Evolutionary conservation across 2,113 vertebrate genomes (phyloP), one percentile per base, ranked within the genome.

Genomic region (Dicerorhinus sumatrensis): DNA sequence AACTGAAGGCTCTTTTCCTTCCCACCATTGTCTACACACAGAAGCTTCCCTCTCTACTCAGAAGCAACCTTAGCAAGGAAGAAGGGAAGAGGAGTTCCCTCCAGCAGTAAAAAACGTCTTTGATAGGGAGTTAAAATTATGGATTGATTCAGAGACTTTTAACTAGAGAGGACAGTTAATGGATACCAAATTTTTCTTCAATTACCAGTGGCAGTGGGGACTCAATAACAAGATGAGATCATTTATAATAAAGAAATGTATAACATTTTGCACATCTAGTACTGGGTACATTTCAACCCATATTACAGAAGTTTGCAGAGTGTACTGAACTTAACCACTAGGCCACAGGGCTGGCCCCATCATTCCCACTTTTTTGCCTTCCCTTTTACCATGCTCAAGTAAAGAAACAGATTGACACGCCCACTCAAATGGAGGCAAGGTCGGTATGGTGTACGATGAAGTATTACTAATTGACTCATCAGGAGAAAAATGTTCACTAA

Each of bases 181-280:
- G 79, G 69, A 67, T 20, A 31, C n/a, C 33, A 58, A 29, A 39
- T n/a, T 84, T 94, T 92, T 73, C 12, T 87, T 93, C 67, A 58
- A n/a, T 93, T 62, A 84, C 76, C 56, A 79, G 36, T 85, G 69
- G 42, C 27, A 80, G 42, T 70, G 27, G 51, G 56, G 33, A 58
- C 63, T 82, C 80, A 90, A 89, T n/a, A 21, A 88, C n/a, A 75
- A 58, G 31, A 94, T 11, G 29, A 75, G 62, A 33, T 87, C 16
- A 54, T 70, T 75, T 67, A 80, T 76, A 96, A 83, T 94, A 92
- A 93, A 63, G 27, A 83, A 56, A 63, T 77, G n/a, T 54, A 48
- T 29, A 46, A 54, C 69, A 76, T 56, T 65, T 87, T 86, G 25
- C 23, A 69, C 25, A 51, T 89, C 42, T 87, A 73, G 46, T 42